phyloP scores from a whole-genome alignment of 2,113 vertebrate species.

The Ailuropoda melanoleuca region DNA sequence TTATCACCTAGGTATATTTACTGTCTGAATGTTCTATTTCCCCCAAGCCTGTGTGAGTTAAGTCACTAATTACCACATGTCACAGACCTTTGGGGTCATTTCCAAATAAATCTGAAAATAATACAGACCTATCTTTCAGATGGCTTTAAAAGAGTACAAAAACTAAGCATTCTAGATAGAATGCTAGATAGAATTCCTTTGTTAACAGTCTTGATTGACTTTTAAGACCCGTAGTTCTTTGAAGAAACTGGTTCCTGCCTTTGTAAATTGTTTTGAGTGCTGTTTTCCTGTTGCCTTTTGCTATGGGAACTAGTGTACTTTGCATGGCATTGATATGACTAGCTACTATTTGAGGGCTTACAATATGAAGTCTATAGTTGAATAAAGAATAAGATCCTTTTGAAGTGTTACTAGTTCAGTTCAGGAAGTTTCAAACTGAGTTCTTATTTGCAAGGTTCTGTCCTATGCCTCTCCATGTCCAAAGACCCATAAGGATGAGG shows the following conservation, averaged over 20 bases:
- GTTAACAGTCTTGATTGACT: background rate
- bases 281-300: background rate
- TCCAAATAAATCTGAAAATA: constrained; percentile 36
- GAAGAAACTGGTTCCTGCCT: constrained; percentile 12
- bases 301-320: background rate
- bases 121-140: background rate
- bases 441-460: background rate
- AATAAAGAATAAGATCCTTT: background rate
- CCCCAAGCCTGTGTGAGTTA: background rate
- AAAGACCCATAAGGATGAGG: background rate
- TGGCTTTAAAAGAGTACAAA: background rate
- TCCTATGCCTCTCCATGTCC: background rate
- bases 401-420: constrained; percentile 9
- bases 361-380: background rate
- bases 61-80: background rate
- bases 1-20: constrained; percentile 43
- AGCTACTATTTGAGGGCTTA: background rate
- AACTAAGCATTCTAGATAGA: background rate
- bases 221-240: background rate
- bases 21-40: background rate
- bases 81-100: background rate
- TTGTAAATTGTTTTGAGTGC: background rate
- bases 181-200: too few relatives aligned
- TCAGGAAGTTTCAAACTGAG: background rate
- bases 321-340: background rate